phyloP scores from a whole-genome alignment of 2,113 vertebrate genomes.

The Sinocyclocheilus anophthalmus region DNA sequence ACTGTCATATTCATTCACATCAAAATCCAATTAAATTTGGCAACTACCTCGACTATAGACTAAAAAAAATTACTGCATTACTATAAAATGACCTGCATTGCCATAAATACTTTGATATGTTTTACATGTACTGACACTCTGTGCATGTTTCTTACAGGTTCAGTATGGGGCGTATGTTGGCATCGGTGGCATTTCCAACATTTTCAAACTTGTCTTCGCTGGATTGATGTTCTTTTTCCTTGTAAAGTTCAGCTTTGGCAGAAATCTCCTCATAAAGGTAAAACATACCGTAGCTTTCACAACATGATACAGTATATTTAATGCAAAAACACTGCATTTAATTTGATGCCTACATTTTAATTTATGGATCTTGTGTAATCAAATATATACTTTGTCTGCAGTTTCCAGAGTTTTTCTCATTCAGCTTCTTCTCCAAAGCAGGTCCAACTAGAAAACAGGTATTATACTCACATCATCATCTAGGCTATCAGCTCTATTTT shows the following conservation, averaged over 20 bases:
- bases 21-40: neutral
- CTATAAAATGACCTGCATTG: neutral
- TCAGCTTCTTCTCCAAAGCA: conserved; percentile 84
- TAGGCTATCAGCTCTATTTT: neutral
- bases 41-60: neutral
- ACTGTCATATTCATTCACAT: too few species aligned
- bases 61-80: neutral
- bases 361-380: neutral
- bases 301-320: neutral
- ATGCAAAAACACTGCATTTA: neutral
- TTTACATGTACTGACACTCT: neutral
- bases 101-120: neutral
- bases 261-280: conserved; percentile 90
- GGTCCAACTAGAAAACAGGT: conserved; percentile 96
- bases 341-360: neutral
- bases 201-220: conserved; percentile 86
- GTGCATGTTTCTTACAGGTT: conserved; percentile 74
- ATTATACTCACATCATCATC: conserved; percentile 41
- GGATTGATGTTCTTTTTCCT: conserved; percentile 89
- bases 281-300: conserved; percentile 47
- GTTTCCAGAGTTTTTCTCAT: conserved; percentile 93
- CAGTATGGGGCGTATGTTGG: conserved; percentile 87
- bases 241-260: conserved; percentile 87
- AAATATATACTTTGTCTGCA: conserved; percentile 56
- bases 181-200: conserved; percentile 81